Base-by-base conservation (phyloP, 2,797 vertebrate genomes). In the Bradypodion pumilum region DNA sequence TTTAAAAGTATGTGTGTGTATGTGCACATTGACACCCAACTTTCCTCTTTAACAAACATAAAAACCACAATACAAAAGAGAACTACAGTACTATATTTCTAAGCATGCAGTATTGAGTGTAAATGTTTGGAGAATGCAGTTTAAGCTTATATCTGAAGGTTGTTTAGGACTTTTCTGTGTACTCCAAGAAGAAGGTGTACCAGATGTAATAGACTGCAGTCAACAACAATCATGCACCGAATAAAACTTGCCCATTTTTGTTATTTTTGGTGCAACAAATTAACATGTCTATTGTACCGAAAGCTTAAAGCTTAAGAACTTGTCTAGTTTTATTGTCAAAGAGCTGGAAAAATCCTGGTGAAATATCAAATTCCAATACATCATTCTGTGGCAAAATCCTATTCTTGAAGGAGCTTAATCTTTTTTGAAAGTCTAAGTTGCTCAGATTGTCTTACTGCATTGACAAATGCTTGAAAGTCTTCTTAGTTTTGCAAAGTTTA, bases 31-130 rank as follows among this genome's bases (percentile, higher is more conserved):
- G 16, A 56, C 9, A 81, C 85, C 75, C n/a, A n/a, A n/a, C 70
- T 72, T 16, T 70, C 91, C 87, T 87, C 90, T 94, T 92, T 82
- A 49, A 75, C 78, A 52, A 62, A 75, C 69, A 78, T 72, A 35
- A 37, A 52, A 79, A 44, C 10, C 37, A 80, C 52, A 46, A 65
- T 83, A 68, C 72, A 86, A 85, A 49, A 42, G 78, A 86, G 56
- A 77, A 82, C 80, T 91, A 78, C 88, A 84, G n/a, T n/a, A n/a
- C n/a, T n/a, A n/a, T n/a, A 42, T 60, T 5, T 49, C n/a, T 72
- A 42, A 42, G 81, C 44, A 13, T n/a, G 42, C 10, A 46, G 52
- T 73, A 32, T 5, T 84, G 29, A 42, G 25, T 10, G 69, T 9
- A 49, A 4, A 3, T 78, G 25, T 59, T 82, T 56, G 32, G 49